Conservation (phyloP, 2,888 invertebrate species). For the Diadromus collaris region DNA sequence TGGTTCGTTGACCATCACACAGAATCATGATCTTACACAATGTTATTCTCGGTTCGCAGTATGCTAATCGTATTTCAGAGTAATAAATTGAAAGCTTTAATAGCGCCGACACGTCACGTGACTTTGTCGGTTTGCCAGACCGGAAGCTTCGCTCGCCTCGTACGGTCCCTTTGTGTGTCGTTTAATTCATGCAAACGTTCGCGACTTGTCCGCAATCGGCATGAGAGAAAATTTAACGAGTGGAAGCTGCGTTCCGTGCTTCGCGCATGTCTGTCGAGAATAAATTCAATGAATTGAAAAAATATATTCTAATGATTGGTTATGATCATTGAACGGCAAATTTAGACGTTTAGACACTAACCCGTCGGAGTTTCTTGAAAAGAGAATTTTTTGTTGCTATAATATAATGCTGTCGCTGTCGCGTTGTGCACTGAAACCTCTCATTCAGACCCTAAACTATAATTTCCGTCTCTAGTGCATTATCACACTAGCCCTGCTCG, state of each 20-base stretch:
- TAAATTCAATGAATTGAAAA: not conserved
- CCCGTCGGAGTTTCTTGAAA: not conserved
- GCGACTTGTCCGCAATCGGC: conserved; percentile 25
- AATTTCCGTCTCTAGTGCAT: conserved; percentile 86
- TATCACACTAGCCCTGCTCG: conserved; percentile 89
- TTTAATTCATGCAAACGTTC: conserved; percentile 36
- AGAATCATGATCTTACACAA: conserved; percentile 33
- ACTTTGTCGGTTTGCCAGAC: conserved; percentile 43
- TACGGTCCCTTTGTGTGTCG: conserved; percentile 50
- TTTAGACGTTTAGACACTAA: not conserved
- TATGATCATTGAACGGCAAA: not conserved
- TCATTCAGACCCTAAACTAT: conserved; percentile 69
- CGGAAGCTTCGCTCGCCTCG: conserved; percentile 42
- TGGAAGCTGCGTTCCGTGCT: not conserved
- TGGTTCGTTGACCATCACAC: conserved; percentile 43
- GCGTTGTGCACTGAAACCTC: conserved; percentile 52
- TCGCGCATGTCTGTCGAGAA: not conserved
- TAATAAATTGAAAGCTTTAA: conserved; percentile 52
- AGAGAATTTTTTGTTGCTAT: not conserved
- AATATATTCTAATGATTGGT: not conserved
- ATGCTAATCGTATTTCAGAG: conserved; percentile 49
- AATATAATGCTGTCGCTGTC: conserved; percentile 14
- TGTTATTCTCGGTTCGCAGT: conserved; percentile 33
- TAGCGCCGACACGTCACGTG: conserved; percentile 21
- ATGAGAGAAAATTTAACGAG: conserved; percentile 25